Percentiles rank a stretch among this genome's conserved stretches.
phyloP scores from a whole-genome alignment of 2,113 vertebrate species.

The Promerops cafer region DNA sequence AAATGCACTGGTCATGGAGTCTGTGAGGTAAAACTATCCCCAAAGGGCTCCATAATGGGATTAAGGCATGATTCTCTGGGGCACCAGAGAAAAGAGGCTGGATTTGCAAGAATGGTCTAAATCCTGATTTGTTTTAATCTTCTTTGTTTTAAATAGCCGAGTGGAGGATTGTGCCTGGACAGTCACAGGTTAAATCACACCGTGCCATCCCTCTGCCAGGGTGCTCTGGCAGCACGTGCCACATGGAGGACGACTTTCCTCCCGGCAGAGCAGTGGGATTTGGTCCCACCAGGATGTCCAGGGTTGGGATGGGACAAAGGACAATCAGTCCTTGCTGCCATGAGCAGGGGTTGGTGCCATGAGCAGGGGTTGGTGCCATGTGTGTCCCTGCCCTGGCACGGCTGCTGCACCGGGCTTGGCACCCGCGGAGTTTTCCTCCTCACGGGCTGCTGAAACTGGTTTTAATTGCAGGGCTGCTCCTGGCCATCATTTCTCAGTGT shows the following conservation, averaged over 20 bases:
- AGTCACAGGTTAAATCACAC: background rate
- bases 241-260: background rate
- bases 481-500: background rate
- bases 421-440: background rate
- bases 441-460: background rate
- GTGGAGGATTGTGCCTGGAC: background rate
- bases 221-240: background rate
- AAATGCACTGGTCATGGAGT: background rate
- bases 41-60: background rate
- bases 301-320: background rate
- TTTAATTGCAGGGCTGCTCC: slow-evolving; percentile 15
- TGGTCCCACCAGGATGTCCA: background rate
- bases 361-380: background rate
- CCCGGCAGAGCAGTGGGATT: background rate
- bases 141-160: background rate
- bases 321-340: rapidly evolving
- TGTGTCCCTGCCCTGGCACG: background rate
- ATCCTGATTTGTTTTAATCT: background rate
- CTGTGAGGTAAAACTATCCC: background rate
- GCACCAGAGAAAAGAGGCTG: background rate
- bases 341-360: background rate
- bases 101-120: background rate
- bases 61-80: background rate
- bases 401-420: background rate
- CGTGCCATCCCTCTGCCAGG: rapidly evolving